Evolutionary conservation across 2,797 vertebrate genomes (phyloP).

Genomic region (Urocyon cinereoargenteus): DNA sequence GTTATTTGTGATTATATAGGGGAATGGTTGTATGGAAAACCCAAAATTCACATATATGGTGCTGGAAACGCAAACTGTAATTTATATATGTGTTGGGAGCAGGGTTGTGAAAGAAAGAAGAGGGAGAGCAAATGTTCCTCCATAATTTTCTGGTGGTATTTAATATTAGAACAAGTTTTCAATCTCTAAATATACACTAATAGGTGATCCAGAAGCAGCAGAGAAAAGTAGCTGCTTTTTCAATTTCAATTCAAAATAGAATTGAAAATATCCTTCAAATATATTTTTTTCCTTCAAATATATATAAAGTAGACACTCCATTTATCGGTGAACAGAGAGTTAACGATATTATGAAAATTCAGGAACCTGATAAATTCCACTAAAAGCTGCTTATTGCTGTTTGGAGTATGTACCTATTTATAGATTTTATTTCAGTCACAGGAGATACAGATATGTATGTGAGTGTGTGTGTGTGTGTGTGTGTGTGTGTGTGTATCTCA

Average conservation of each 20-base stretch:
- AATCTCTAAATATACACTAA: not conserved
- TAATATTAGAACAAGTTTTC: slow-evolving; percentile 25
- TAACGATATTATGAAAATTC: not conserved
- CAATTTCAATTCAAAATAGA: not conserved
- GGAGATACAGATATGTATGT: not conserved
- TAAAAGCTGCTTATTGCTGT: slow-evolving; percentile 24
- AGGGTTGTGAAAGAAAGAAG: not conserved
- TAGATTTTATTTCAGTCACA: slow-evolving; percentile 53
- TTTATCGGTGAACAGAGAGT: slow-evolving; percentile 9
- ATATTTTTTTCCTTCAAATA: not conserved
- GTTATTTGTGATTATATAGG: not conserved
- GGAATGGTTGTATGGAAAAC: not conserved
- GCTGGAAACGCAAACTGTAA: not conserved
- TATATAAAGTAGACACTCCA: not conserved
- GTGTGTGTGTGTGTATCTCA: not conserved
- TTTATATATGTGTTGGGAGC: not conserved
- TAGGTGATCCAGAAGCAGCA: slow-evolving; percentile 3
- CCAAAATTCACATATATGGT: not conserved
- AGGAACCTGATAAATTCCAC: not conserved
- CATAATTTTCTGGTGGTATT: not conserved
- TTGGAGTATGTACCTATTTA: slow-evolving; percentile 18
- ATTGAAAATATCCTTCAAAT: not conserved
- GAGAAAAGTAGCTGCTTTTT: not conserved
- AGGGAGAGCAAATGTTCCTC: not conserved
- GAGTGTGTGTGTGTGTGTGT: no score